phyloP scores from a whole-genome alignment of 2,113 vertebrate species.

The Junco hyemalis region DNA sequence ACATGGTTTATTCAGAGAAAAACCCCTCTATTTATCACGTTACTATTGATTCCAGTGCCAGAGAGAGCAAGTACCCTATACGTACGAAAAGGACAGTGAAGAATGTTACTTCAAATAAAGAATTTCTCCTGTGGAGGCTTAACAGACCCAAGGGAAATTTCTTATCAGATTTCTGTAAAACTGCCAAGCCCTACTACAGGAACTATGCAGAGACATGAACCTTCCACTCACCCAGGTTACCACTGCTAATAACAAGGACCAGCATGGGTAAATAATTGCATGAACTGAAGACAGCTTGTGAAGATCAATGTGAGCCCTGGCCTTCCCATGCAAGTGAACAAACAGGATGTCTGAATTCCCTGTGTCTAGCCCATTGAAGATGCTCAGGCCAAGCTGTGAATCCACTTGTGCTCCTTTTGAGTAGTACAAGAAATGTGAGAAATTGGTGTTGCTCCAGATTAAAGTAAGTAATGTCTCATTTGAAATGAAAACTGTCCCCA shows the following conservation, averaged over 20 bases:
- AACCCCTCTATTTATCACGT: neutral
- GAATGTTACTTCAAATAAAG: neutral
- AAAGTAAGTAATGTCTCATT: neutral
- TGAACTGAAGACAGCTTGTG: neutral
- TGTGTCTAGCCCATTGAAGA: neutral
- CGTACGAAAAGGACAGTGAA: neutral
- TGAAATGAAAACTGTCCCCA: neutral
- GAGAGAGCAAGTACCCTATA: neutral
- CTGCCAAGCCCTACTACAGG: neutral
- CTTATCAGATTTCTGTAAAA: neutral
- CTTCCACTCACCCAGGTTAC: neutral
- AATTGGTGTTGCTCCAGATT: neutral
- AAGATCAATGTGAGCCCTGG: neutral
- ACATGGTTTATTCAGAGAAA: neutral
- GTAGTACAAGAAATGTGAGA: neutral
- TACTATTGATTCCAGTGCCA: neutral
- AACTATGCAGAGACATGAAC: neutral
- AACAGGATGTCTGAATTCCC: neutral
- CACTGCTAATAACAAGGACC: neutral
- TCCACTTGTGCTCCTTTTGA: accelerated
- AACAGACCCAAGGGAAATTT: neutral
- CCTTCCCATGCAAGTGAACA: neutral
- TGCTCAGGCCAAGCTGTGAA: neutral
- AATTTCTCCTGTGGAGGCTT: neutral
- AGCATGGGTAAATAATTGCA: neutral